These are phyloP conservation scores for Eupithecia inturbata DNA, from an alignment of 2,888 invertebrate genomes.

Conservation along the genomic window DNA sequence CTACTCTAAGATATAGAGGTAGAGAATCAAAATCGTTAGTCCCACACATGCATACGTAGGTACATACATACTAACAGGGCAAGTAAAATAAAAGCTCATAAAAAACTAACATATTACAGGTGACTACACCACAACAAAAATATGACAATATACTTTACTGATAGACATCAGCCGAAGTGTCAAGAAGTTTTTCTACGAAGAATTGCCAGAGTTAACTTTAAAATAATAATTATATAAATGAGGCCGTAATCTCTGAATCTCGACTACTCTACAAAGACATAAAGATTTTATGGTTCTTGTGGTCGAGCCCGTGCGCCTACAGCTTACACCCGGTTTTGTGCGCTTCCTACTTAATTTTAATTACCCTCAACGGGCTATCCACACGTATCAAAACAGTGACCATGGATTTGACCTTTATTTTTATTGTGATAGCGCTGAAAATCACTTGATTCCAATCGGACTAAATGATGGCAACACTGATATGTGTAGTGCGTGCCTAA, in stretches of 20 bases:
- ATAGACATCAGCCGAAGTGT: conserved; percentile 3
- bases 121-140: background rate
- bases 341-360: conserved; percentile 77
- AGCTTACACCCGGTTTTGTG: conserved; percentile 68
- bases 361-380: conserved; percentile 66
- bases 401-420: conserved; percentile 9
- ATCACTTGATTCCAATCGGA: background rate
- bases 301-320: conserved; percentile 68
- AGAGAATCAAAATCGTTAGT: too few relatives aligned
- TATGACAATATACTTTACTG: background rate
- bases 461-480: background rate
- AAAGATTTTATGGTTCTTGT: conserved; percentile 73
- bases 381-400: background rate
- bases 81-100: too few relatives aligned
- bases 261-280: conserved; percentile 60
- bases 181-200: conserved; percentile 13
- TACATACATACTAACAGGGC: too few relatives aligned
- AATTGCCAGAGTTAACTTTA: background rate
- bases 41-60: too few relatives aligned
- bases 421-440: background rate
- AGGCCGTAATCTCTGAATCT: conserved; percentile 48
- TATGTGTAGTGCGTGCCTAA: background rate
- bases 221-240: conserved; percentile 24
- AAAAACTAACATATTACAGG: background rate
- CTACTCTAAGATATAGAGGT: too few relatives aligned